A percentile compares a stretch with the other conserved stretches of the same genome.
phyloP scores from a whole-genome alignment of 2,797 vertebrate species.

The Picus viridis region DNA sequence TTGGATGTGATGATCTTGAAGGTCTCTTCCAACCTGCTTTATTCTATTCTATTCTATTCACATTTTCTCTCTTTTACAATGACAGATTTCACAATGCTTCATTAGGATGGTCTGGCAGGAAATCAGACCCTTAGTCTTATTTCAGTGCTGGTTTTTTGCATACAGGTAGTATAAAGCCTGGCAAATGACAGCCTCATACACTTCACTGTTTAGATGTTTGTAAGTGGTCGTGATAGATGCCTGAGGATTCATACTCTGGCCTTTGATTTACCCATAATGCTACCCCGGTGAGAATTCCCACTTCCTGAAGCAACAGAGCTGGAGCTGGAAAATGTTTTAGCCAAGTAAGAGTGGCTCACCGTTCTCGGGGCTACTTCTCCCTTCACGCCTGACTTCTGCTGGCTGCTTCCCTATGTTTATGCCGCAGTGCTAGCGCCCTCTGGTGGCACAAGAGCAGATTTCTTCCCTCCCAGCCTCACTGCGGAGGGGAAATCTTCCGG shows the following conservation, averaged over 20 bases:
- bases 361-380: neutral
- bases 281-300: neutral
- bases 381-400: accelerated
- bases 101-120: neutral
- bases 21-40: too few species aligned
- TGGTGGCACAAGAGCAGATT: neutral
- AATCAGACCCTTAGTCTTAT: neutral
- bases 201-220: neutral
- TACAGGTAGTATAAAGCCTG: neutral
- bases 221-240: neutral
- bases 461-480: neutral
- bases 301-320: neutral
- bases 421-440: neutral
- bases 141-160: neutral
- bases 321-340: neutral
- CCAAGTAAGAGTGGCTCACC: neutral
- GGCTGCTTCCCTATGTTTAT: accelerated
- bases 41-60: neutral
- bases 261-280: neutral
- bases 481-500: neutral
- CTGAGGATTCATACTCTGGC: neutral
- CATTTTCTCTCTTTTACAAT: neutral
- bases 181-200: neutral
- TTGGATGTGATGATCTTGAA: too few species aligned
- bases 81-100: neutral